Percentiles rank a stretch among this genome's conserved stretches.
phyloP scores from a whole-genome alignment of 2,797 vertebrate genomes.

The Eurystomus glaucurus region DNA sequence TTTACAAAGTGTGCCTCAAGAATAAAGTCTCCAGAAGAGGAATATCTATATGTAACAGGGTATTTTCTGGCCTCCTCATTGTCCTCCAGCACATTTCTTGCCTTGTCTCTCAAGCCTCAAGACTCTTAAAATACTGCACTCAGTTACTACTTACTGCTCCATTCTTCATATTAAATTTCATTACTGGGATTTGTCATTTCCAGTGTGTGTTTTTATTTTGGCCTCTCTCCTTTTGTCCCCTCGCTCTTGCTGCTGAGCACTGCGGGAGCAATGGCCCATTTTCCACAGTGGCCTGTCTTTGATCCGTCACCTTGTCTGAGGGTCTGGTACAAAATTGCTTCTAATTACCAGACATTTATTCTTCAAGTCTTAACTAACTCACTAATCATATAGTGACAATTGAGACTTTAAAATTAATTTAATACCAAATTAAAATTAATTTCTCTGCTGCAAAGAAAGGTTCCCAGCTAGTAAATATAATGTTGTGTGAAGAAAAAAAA shows the following conservation, averaged over 20 bases:
- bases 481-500: constrained; percentile 9
- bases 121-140: not conserved
- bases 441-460: not conserved
- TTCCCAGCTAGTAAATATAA: constrained; percentile 40
- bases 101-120: not conserved
- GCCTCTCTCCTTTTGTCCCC: not conserved
- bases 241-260: not conserved
- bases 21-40: not conserved
- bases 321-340: not conserved
- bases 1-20: not conserved
- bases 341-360: constrained; percentile 31
- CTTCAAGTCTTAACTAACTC: constrained; percentile 56
- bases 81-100: not conserved
- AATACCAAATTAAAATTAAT: too few species aligned
- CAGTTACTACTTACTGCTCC: not conserved
- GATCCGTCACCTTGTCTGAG: constrained; percentile 10
- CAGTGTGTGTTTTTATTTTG: not conserved
- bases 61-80: not conserved
- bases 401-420: constrained; percentile 51
- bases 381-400: constrained; percentile 43
- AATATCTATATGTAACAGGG: rapidly evolving
- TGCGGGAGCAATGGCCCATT: not conserved
- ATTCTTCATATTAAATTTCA: not conserved
- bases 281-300: not conserved
- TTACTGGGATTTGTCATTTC: not conserved